A percentile compares a stretch with the other conserved stretches of the same genome.
These are phyloP conservation scores for Chloropsis hardwickii DNA, from an alignment of 2,113 vertebrate genomes.

Conservation along the genomic window DNA sequence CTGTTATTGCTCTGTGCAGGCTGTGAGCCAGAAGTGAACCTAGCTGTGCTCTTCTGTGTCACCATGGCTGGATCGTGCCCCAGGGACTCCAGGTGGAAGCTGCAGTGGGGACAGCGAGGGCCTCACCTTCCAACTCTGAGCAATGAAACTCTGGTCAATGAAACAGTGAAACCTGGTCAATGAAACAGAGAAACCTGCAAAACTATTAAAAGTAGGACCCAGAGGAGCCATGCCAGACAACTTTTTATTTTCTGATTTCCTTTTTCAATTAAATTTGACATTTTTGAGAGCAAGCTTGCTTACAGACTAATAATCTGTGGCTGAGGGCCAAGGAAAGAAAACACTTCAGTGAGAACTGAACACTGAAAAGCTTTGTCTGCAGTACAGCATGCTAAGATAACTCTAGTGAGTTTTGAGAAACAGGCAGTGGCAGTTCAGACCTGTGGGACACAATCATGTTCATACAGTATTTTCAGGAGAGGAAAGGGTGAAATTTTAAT, in stretches of 20 bases:
- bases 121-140: background rate
- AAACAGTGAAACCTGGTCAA: conserved; percentile 32
- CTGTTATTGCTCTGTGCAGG: background rate
- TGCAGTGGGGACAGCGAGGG: background rate
- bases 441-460: background rate
- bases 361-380: conserved; percentile 31
- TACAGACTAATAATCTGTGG: conserved; percentile 43
- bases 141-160: background rate
- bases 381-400: background rate
- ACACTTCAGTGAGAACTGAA: conserved; percentile 3
- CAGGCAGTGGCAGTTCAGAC: background rate
- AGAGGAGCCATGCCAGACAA: conserved; percentile 29
- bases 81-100: background rate
- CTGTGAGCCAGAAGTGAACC: background rate
- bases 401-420: background rate
- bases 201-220: background rate
- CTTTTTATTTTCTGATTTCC: conserved; percentile 51
- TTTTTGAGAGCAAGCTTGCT: conserved; percentile 42
- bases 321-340: conserved; percentile 35
- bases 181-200: conserved; percentile 25
- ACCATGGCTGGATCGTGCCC: background rate
- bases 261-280: conserved; percentile 63
- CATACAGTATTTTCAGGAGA: background rate
- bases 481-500: background rate
- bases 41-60: background rate